Evolutionary conservation across 2,113 vertebrate genomes (phyloP), one percentile per base, ranked within the genome.

Genomic region (Crotalus helleri): DNA sequence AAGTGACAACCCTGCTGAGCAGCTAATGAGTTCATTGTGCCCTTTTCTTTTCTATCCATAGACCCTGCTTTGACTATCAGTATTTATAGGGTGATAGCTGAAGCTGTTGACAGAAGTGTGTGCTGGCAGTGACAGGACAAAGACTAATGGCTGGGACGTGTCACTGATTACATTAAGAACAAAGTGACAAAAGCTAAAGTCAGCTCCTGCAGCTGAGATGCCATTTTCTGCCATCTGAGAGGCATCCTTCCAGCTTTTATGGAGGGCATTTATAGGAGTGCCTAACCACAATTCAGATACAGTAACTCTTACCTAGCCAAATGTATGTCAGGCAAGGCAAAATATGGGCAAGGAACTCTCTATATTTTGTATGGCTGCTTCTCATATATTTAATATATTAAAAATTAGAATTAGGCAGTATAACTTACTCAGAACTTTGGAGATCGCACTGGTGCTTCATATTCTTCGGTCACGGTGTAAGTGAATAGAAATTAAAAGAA

Each of bases 1-100:
- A 94, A 91, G 92, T 88, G 44, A 85, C 87, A 95, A 54, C 95
- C 74, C 91, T 26, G 69, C n/a, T 24, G 8, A 94, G 90, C 46
- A 94, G 87, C 90, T 95, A 95, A 95, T 85, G 88, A 94, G 88
- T 53, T 64, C 85, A 64, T 93, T 96, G 95, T 93, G 58, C 88
- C 93, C 92, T 94, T 10, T 95, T 91, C 64, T 53, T 94, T 93
- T 81, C 90, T 92, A 91, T 55, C 29, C 29, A 26, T 6, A 49
- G 51, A 44, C 19, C 57, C 29, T 54, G 33, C 94, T 95, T 94
- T 95, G 17, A 93, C 93, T 93, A 33, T 89, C 44, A 88, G 10
- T 85, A 26, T 81, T 92, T 95, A 74, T 33, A 86, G 58, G 91
- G 85, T 91, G 74, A 95, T 92, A 92, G 91, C 44, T 85, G 58